Conservation (phyloP, 23 tunicate species). For the Aplidium turbinatum region DNA sequence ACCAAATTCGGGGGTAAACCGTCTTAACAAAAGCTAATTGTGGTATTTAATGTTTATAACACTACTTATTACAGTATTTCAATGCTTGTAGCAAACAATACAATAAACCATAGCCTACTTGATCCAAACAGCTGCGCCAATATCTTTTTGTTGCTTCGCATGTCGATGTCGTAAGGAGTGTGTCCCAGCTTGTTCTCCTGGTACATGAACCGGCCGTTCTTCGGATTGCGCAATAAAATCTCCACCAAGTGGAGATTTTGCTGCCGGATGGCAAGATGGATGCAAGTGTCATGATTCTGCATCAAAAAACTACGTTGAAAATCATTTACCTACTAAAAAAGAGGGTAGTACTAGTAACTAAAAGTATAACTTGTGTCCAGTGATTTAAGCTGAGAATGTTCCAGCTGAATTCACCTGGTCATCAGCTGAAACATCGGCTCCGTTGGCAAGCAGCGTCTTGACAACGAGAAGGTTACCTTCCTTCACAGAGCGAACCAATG, state of each 20-base stretch:
- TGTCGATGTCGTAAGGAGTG: constrained; percentile 85
- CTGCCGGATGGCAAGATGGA: constrained; percentile 78
- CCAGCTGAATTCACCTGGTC: constrained; percentile 55
- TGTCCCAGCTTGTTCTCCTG: constrained; percentile 77
- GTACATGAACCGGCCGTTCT: constrained; percentile 69
- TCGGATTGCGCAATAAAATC: constrained; percentile 72
- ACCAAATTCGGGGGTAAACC: too few species aligned
- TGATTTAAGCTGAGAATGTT: too few species aligned
- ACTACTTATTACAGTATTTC: too few species aligned
- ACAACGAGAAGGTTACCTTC: constrained; percentile 42
- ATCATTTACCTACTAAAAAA: too few species aligned
- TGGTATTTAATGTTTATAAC: too few species aligned
- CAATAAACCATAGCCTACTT: constrained; percentile 50
- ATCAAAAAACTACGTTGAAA: too few species aligned
- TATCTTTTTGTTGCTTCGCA: constrained; percentile 50
- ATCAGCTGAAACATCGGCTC: constrained; percentile 58
- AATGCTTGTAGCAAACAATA: too few species aligned
- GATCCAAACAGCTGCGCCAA: constrained; percentile 82
- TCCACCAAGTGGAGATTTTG: constrained; percentile 58
- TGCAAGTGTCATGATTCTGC: constrained; percentile 53
- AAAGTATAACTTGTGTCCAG: too few species aligned
- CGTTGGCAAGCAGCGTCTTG: constrained; percentile 46
- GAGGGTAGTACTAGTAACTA: too few species aligned
- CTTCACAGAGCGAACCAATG: constrained; percentile 62
- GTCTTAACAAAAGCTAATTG: too few species aligned